A percentile compares a stretch with the other conserved stretches of the same genome.
Conservation (phyloP, 2,797 vertebrate genomes). For the Paratrypauchen microcephalus region DNA sequence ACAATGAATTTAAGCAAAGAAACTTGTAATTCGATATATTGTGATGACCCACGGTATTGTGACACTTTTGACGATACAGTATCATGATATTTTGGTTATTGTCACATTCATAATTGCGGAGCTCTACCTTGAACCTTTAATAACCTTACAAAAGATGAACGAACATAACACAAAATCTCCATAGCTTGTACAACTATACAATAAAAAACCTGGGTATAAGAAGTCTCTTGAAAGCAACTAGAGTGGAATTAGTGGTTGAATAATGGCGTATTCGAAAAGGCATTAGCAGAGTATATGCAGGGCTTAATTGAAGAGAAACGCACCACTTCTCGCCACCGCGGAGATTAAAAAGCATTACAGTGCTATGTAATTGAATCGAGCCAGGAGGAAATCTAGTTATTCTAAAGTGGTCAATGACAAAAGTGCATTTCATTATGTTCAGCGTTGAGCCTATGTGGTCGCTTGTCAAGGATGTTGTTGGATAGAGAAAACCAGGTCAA, state of each 20-base stretch:
- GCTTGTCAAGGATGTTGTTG: neutral
- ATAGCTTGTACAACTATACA: constrained; percentile 27
- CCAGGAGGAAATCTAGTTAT: constrained; percentile 11
- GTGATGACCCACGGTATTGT: too few relatives aligned
- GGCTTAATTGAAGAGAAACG: constrained; percentile 36
- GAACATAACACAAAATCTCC: constrained; percentile 9
- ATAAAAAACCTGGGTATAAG: constrained; percentile 24
- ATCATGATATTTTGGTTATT: too few relatives aligned
- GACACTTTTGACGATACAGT: too few relatives aligned
- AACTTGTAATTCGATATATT: too few relatives aligned
- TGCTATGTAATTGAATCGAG: constrained; percentile 18
- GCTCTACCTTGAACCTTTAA: constrained; percentile 1
- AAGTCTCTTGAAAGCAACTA: constrained; percentile 28
- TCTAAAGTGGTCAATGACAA: constrained; percentile 9
- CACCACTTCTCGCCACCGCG: constrained; percentile 4
- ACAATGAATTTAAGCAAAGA: too few relatives aligned
- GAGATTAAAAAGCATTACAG: constrained; percentile 4
- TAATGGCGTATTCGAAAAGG: constrained; percentile 22
- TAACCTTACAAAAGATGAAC: constrained; percentile 12
- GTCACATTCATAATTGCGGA: too few relatives aligned
- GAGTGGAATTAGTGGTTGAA: constrained; percentile 22
- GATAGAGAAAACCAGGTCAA: neutral
- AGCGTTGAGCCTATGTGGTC: neutral
- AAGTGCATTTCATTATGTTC: constrained; percentile 1
- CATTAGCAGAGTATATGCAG: constrained; percentile 15